Evolutionary conservation across 1,140 invertebrate genomes (phyloP).

Genomic region (Drosophila seguyi): DNA sequence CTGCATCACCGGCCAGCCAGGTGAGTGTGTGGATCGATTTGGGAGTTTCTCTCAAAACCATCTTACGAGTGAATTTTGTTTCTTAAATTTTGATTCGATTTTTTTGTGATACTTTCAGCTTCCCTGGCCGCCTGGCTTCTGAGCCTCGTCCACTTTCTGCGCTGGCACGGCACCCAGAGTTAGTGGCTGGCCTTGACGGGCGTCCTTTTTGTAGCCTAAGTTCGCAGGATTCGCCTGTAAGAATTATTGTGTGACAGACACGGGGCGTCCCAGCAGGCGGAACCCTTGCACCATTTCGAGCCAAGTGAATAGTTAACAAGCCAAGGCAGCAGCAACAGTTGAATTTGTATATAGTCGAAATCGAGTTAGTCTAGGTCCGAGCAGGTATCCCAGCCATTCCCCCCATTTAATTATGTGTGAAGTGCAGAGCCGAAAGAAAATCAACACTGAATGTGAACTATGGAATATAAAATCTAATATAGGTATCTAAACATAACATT

Average conservation of each 20-base stretch:
- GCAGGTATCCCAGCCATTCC: constrained; percentile 35
- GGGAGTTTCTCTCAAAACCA: too few relatives aligned
- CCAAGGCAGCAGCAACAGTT: constrained; percentile 70
- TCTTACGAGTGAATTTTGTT: not conserved
- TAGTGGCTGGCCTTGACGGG: constrained; percentile 65
- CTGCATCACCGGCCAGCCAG: constrained; percentile 58
- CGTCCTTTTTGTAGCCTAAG: constrained; percentile 59
- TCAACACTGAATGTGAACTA: constrained; percentile 18
- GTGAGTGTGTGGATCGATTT: constrained; percentile 27
- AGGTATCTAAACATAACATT: constrained; percentile 37
- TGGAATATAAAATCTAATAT: constrained; percentile 35
- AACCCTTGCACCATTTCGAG: constrained; percentile 44
- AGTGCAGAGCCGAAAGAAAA: constrained; percentile 21
- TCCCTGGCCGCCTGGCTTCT: constrained; percentile 59
- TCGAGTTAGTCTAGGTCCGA: constrained; percentile 45
- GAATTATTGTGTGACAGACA: constrained; percentile 10
- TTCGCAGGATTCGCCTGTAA: constrained; percentile 6
- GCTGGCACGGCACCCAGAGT: constrained; percentile 66
- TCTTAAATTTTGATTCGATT: not conserved
- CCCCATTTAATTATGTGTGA: constrained; percentile 47
- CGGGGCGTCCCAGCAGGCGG: constrained; percentile 27
- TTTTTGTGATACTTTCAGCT: constrained; percentile 15
- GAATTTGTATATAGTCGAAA: constrained; percentile 74
- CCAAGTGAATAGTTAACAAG: constrained; percentile 68
- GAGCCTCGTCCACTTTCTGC: constrained; percentile 52